Base-by-base conservation (phyloP, 2,888 invertebrate species). In the Tinea semifulvella region DNA sequence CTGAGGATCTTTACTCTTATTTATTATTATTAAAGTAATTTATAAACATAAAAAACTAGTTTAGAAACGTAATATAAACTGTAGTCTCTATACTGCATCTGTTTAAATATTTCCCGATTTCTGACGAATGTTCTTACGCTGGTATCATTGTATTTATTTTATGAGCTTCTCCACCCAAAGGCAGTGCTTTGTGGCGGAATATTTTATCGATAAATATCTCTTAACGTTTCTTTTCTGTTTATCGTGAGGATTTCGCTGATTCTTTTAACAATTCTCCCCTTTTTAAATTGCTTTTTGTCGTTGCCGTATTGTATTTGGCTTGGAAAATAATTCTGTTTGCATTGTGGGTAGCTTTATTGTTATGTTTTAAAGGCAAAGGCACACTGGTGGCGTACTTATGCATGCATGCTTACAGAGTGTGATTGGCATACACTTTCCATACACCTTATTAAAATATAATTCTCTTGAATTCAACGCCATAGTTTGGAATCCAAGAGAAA, bases 121-220 rank as follows among this genome's bases (percentile, higher is more conserved):
- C n/a, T n/a, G n/a, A n/a, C n/a, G 11, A 40, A 13, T 40, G 11
- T 36, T 18, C 16, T 18, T 10, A 36, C 10, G n/a, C 36, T 36
- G 36, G 36, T 18, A 40, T 14, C 22, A 40, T 40, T 40, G 22
- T 44, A 17, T 42, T 47, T 49, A 59, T 62, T 69, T 72, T 72
- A 76, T 67, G 72, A 72, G 65, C 59, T 62, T 27, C 25, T 16
- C 22, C 53, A 48, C 47, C 48, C 56, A 53, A 48, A 49, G 55
- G 53, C 60, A 59, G 57, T 60, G 57, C 61, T 65, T 65, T 60
- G 61, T 57, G 60, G 61, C 17, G 54, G 72, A 68, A 75, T 75
- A 73, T 70, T 72, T 72, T 67, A 68, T 61, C 65, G 67, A 75
- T 74, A 74, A 75, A 75, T 70, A 74, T 74, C 71, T 69, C 58